Conservation (phyloP, 2,113 vertebrate species). For the Zosterops japonicus region DNA sequence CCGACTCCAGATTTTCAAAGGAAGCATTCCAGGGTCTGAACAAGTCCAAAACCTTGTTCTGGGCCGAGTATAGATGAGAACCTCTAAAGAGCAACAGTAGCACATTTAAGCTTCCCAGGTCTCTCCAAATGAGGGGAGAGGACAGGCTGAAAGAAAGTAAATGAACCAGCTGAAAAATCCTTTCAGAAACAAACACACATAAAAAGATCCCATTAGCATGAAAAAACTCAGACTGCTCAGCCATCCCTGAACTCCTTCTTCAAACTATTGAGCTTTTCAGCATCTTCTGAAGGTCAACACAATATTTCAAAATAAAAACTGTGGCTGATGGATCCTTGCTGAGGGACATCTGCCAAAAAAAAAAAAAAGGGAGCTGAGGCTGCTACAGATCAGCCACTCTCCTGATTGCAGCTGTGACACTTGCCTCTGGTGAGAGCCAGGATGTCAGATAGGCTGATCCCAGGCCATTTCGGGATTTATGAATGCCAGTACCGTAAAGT, state of each 20-base stretch:
- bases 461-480: conserved; percentile 54
- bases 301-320: conserved; percentile 37
- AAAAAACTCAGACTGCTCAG: neutral
- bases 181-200: neutral
- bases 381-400: conserved; percentile 27
- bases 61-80: neutral
- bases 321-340: neutral
- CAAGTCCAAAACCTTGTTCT: neutral
- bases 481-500: neutral
- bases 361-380: neutral
- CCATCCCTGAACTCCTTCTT: neutral
- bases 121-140: neutral
- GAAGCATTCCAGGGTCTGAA: neutral
- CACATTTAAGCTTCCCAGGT: neutral
- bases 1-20: conserved; percentile 3
- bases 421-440: conserved; percentile 37
- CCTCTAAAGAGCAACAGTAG: neutral
- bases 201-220: neutral
- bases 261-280: neutral
- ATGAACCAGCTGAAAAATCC: neutral
- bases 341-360: conserved; percentile 50
- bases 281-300: conserved; percentile 41
- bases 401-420: conserved; percentile 57
- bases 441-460: conserved; percentile 47
- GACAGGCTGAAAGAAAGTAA: neutral